Conservation (phyloP, 2,797 vertebrate species). For the Sebastes itinus region DNA sequence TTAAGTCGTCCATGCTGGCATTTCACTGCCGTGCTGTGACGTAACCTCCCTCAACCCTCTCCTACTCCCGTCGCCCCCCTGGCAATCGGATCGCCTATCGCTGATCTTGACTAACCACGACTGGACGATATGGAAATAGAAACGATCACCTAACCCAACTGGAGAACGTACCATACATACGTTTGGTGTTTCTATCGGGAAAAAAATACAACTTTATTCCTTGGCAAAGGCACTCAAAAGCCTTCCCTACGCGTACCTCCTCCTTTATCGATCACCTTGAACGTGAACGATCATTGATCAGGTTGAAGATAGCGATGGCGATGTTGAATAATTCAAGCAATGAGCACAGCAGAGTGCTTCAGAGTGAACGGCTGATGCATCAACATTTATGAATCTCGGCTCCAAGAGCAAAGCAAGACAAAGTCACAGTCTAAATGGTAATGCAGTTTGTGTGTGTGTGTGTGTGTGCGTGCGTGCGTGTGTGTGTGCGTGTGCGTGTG, state of each 20-base stretch:
- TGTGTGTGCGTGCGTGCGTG: slow-evolving; percentile 4
- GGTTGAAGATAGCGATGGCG: slow-evolving; percentile 18
- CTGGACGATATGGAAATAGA: background rate
- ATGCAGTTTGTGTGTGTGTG: slow-evolving; percentile 7
- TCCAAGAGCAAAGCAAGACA: slow-evolving; percentile 33
- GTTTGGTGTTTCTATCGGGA: background rate
- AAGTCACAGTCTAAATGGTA: slow-evolving; percentile 52
- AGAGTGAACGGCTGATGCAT: slow-evolving; percentile 41
- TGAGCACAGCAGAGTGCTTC: slow-evolving; percentile 29
- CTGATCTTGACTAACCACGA: background rate
- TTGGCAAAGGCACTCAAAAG: background rate
- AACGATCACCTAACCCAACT: background rate
- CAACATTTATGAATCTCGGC: slow-evolving; percentile 46
- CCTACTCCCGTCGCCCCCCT: background rate
- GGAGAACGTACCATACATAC: background rate
- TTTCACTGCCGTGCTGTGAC: background rate
- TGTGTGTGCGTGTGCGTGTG: slow-evolving; percentile 8
- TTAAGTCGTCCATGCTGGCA: too few species aligned
- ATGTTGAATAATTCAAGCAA: slow-evolving; percentile 58
- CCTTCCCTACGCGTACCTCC: background rate
- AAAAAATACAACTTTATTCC: slow-evolving; percentile 14
- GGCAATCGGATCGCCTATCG: background rate
- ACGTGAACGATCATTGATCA: slow-evolving; percentile 41
- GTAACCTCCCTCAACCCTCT: too few species aligned
- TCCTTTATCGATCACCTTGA: slow-evolving; percentile 34